Base-by-base conservation (phyloP, 2,888 invertebrate genomes). In the Dicycla oo region DNA sequence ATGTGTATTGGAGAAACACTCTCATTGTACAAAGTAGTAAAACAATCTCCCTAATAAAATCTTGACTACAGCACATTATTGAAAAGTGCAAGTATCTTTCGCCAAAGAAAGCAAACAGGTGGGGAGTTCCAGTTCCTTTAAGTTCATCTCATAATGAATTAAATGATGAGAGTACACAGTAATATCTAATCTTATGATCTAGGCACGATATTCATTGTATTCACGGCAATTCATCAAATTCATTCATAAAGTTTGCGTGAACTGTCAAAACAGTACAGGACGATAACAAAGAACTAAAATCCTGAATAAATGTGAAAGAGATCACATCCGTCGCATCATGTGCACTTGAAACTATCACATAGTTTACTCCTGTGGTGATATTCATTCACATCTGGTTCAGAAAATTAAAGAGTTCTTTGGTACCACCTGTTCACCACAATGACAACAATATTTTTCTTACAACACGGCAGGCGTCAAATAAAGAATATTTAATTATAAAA, bases 391-490 rank as follows among this genome's bases (percentile, higher is more conserved):
- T 89, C 84, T 89, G 83, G 84, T 82, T 82, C 68, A 84, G 81
- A 90, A 91, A 92, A 89, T 81, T 80, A 78, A 65, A 82, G 79
- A 90, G 84, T 91, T 89, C 88, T 88, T 83, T 82, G 73, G 76
- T 90, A 95, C 95, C 96, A 96, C 96, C 96, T 96, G 96, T 96
- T 95, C 94, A 92, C 88, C 89, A 89, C 88, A 92, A 91, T 92
- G 91, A 93, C 93, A 94, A 94, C 93, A 94, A 93, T 88, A 91
- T 83, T 87, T 76, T 82, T 69, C 70, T 68, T 72, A 61, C 62
- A 56, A 23, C 47, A 72, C 73, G 58, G n/a, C 51, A 69, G 60
- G 56, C 53, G 60, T 40, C 58, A 61, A 62, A 67, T 70, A 15
- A 61, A 51, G 57, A 61, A 54, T 70, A 73, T 51, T 71, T 45